These are phyloP conservation scores for Drosophila virilis DNA, from an alignment of 1,140 invertebrate species.

Conservation along the genomic window DNA sequence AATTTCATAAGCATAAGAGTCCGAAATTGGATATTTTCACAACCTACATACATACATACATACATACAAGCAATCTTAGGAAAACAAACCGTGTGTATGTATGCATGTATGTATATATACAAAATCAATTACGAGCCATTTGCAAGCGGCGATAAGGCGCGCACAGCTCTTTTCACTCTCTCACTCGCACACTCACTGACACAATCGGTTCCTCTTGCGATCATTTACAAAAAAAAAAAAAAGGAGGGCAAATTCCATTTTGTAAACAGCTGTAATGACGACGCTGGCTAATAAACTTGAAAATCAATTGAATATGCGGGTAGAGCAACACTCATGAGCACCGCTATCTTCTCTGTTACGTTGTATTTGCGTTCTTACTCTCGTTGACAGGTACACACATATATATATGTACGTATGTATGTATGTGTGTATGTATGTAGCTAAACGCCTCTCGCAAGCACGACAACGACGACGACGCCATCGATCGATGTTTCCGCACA, in stretches of 20 bases:
- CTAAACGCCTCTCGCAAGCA: background rate
- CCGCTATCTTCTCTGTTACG: constrained; percentile 5
- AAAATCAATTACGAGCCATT: constrained; percentile 23
- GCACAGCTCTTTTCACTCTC: background rate
- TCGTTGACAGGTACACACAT: constrained; percentile 4
- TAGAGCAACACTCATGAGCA: background rate
- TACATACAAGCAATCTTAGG: background rate
- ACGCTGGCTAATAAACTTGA: constrained; percentile 42
- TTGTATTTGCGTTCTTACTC: constrained; percentile 8
- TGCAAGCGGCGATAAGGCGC: constrained; percentile 18
- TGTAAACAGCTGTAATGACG: constrained; percentile 40
- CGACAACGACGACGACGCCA: background rate
- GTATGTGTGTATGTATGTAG: background rate
- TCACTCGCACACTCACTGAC: background rate
- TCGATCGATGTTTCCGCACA: constrained; percentile 35
- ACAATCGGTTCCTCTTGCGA: constrained; percentile 19
- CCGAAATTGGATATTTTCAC: constrained; percentile 8
- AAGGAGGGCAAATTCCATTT: constrained; percentile 33
- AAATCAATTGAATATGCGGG: constrained; percentile 42
- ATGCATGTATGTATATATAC: background rate
- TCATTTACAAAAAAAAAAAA: constrained; percentile 11
- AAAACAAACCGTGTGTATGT: constrained; percentile 1
- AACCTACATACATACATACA: constrained; percentile 4
- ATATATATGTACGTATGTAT: no score
- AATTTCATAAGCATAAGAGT: constrained; percentile 22